Percentiles rank a stretch among this genome's conserved stretches.
Conservation (phyloP, 2,888 invertebrate species). For the Melieria crassipennis region DNA sequence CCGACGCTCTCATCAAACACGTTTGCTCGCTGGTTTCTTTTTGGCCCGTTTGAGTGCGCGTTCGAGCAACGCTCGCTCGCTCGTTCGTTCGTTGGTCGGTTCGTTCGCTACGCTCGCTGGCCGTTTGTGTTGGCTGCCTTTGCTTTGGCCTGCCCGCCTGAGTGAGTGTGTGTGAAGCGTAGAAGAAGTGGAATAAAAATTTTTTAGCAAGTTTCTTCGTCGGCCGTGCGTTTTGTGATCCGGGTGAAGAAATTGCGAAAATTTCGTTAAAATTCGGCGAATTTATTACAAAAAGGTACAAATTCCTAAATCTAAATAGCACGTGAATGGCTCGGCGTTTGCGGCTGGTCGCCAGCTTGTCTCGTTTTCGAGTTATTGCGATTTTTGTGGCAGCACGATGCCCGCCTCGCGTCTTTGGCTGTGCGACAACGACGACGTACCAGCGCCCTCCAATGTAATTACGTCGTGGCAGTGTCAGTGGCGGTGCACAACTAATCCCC, state of each 20-base stretch:
- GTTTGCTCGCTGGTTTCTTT: too few species aligned
- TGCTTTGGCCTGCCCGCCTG: slow-evolving; percentile 41
- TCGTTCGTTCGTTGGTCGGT: not conserved
- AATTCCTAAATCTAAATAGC: slow-evolving; percentile 44
- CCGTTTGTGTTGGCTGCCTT: slow-evolving; percentile 23
- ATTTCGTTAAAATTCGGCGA: slow-evolving; percentile 53
- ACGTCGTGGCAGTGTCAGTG: too few species aligned
- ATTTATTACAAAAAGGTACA: slow-evolving; percentile 56
- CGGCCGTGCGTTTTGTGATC: slow-evolving; percentile 57
- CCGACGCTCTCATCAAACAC: too few species aligned
- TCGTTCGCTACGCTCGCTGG: slow-evolving; percentile 15
- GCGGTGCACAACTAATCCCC: too few species aligned
- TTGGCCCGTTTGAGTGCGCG: too few species aligned
- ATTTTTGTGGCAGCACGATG: slow-evolving; percentile 13
- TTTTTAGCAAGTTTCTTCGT: slow-evolving; percentile 58
- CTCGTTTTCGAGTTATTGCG: slow-evolving; percentile 8
- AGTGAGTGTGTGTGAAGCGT: slow-evolving; percentile 41
- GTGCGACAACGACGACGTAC: too few species aligned
- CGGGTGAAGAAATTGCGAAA: slow-evolving; percentile 55
- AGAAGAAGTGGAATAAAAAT: slow-evolving; percentile 45
- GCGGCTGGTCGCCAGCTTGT: slow-evolving; percentile 6
- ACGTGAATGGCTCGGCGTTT: slow-evolving; percentile 42
- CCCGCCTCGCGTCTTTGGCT: too few species aligned
- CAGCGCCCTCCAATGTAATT: too few species aligned
- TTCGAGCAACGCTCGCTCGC: too few species aligned